Conservation (phyloP, 2,797 vertebrate species). For the Potorous gilbertii region DNA sequence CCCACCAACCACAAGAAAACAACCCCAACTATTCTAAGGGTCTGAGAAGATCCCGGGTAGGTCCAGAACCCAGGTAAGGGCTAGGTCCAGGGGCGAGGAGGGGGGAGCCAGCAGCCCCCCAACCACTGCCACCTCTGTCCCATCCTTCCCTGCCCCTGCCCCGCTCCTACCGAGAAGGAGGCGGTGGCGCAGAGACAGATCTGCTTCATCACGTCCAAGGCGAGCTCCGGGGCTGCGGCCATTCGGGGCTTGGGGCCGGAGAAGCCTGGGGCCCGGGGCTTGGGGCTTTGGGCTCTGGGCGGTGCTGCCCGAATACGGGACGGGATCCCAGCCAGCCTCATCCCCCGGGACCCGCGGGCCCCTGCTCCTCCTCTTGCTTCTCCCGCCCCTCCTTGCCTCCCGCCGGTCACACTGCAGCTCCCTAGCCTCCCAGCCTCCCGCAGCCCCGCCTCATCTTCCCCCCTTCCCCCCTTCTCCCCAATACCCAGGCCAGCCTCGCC, state of each 20-base stretch:
- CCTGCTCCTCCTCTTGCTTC: conserved; percentile 46
- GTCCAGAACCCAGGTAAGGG: background rate
- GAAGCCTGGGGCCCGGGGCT: background rate
- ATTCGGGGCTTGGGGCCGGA: conserved; percentile 71
- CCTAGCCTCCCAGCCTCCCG: background rate
- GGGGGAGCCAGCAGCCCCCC: background rate
- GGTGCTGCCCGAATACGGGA: background rate
- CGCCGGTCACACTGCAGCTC: conserved; percentile 15
- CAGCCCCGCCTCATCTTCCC: background rate
- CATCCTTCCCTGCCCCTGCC: background rate
- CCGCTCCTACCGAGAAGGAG: conserved; percentile 89
- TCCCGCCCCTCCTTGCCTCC: conserved; percentile 21
- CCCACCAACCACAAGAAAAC: background rate
- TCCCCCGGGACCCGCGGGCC: conserved; percentile 7
- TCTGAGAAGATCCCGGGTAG: background rate
- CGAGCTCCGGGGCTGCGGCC: conserved; percentile 80
- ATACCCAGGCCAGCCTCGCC: conserved; percentile 73
- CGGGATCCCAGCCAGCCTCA: background rate
- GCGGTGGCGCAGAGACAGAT: conserved; percentile 91
- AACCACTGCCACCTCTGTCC: background rate
- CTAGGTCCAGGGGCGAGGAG: background rate
- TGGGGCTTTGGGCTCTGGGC: background rate
- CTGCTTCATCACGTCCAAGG: conserved; percentile 90
- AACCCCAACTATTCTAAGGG: background rate
- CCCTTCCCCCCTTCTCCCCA: background rate